Conservation (phyloP, 1,140 invertebrate species). For the Drosophila guanche region DNA sequence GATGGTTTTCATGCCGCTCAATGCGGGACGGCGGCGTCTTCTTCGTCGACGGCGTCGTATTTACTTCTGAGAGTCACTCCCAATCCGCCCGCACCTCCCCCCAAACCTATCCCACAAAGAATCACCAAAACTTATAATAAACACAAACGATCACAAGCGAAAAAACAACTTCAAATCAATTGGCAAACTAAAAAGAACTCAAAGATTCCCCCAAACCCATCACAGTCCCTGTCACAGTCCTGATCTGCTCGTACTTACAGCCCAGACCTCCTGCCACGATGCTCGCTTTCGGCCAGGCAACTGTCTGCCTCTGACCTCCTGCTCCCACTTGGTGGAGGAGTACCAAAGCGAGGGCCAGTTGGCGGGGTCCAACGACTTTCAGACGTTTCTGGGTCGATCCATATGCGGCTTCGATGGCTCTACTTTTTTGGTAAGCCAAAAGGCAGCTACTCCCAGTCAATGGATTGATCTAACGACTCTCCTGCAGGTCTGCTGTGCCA, state of each 20-base stretch:
- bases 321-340: slow-evolving; percentile 83
- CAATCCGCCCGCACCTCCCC: slow-evolving; percentile 1
- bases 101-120: slow-evolving; percentile 8
- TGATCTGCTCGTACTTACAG: slow-evolving; percentile 50
- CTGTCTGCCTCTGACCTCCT: slow-evolving; percentile 84
- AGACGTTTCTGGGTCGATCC: slow-evolving; percentile 84
- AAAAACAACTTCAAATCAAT: slow-evolving; percentile 36
- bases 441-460: too few relatives aligned
- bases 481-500: slow-evolving; percentile 57
- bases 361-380: slow-evolving; percentile 52
- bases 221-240: slow-evolving; percentile 16
- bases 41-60: slow-evolving; percentile 56
- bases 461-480: neutral
- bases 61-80: slow-evolving; percentile 19
- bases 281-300: slow-evolving; percentile 76
- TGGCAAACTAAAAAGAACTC: slow-evolving; percentile 12
- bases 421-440: slow-evolving; percentile 82
- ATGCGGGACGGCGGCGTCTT: slow-evolving; percentile 50
- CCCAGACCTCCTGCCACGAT: slow-evolving; percentile 74
- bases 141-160: slow-evolving; percentile 31
- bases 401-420: slow-evolving; percentile 85
- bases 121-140: slow-evolving; percentile 45
- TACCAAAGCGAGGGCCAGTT: slow-evolving; percentile 65
- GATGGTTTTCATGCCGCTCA: slow-evolving; percentile 74
- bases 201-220: neutral